Evolutionary conservation across 2,888 invertebrate genomes (phyloP).

Genomic region (Uloborus plumipes): DNA sequence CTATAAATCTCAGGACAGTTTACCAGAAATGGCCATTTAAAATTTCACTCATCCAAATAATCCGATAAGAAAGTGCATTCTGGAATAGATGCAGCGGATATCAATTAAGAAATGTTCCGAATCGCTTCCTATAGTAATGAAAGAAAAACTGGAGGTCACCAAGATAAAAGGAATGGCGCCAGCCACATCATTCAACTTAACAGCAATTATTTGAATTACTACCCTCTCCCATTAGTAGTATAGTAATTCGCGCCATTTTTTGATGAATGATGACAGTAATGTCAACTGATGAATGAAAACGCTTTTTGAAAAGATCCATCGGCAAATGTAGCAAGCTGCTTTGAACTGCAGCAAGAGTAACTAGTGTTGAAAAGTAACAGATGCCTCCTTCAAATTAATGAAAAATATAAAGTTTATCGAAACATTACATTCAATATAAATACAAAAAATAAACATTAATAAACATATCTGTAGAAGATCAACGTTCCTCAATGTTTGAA

Average conservation of each 20-base stretch:
- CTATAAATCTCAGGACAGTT: not conserved
- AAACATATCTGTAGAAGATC: too few species aligned
- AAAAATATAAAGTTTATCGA: too few species aligned
- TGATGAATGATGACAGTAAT: constrained; percentile 22
- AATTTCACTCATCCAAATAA: constrained; percentile 23
- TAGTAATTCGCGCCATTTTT: constrained; percentile 30
- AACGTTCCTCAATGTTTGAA: too few species aligned
- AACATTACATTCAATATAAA: too few species aligned
- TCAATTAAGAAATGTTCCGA: constrained; percentile 13
- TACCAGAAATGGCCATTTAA: constrained; percentile 4
- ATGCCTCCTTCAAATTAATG: too few species aligned
- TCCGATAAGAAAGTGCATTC: not conserved
- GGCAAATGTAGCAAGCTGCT: too few species aligned
- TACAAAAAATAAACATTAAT: too few species aligned
- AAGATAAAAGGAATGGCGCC: constrained; percentile 57
- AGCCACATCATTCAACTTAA: constrained; percentile 46
- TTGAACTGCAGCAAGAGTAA: too few species aligned
- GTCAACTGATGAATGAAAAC: constrained; percentile 7
- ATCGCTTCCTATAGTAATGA: constrained; percentile 32
- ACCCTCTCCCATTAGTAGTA: constrained; percentile 6
- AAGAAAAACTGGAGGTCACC: constrained; percentile 37
- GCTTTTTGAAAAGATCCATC: too few species aligned
- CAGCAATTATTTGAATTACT: constrained; percentile 42
- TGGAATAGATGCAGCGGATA: not conserved
- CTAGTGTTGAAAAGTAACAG: too few species aligned